Conservation (phyloP, 1,140 invertebrate species). For the Papilio xuthus region DNA sequence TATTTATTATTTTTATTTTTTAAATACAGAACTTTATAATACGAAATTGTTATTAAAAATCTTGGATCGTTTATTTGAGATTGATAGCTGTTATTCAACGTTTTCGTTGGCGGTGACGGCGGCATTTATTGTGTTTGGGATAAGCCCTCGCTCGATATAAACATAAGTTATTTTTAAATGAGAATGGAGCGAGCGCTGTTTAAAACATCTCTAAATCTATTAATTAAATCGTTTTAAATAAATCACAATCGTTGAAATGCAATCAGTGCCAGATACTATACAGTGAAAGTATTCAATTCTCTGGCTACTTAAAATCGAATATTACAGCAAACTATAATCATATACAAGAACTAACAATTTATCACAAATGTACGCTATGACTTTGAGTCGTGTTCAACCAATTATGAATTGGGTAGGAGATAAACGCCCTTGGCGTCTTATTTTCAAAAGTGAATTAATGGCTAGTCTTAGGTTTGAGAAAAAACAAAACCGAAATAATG, state of each 20-base stretch:
- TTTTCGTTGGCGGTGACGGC: conserved; percentile 4
- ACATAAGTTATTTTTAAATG: not conserved
- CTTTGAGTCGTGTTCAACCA: too few species aligned
- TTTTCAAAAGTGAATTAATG: too few species aligned
- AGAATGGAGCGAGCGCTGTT: not conserved
- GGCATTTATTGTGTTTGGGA: conserved; percentile 15
- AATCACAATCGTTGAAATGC: not conserved
- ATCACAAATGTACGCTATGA: too few species aligned
- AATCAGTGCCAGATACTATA: not conserved
- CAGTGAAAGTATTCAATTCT: not conserved
- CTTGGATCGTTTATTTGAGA: not conserved
- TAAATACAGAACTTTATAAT: not conserved
- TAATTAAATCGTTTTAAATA: not conserved
- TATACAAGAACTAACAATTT: too few species aligned
- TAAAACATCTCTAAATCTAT: not conserved
- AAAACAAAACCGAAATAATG: too few species aligned
- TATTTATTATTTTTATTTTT: not conserved
- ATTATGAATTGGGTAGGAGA: too few species aligned
- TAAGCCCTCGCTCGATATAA: not conserved
- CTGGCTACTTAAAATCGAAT: too few species aligned
- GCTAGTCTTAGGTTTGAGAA: too few species aligned
- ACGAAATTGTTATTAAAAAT: not conserved
- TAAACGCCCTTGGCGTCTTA: too few species aligned
- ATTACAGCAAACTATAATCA: too few species aligned
- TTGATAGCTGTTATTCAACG: not conserved